phyloP scores from a whole-genome alignment of 1,140 invertebrate species.

The Steinernema feltiae region DNA sequence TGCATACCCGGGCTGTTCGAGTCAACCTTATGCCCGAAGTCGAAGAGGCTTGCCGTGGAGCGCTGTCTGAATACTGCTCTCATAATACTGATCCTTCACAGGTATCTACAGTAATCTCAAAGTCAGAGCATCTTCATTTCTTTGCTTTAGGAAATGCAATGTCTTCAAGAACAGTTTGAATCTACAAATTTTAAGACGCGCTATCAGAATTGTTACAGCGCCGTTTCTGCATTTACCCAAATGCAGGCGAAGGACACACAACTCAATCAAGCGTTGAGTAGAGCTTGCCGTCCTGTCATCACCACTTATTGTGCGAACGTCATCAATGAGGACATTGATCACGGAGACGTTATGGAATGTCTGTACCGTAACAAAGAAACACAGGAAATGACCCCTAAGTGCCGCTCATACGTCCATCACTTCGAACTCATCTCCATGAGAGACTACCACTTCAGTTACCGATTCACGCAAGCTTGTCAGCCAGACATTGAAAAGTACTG shows the following conservation, averaged over 20 bases:
- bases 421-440: slow-evolving; percentile 75
- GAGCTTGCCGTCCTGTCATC: slow-evolving; percentile 74
- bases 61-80: slow-evolving; percentile 75
- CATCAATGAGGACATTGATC: slow-evolving; percentile 67
- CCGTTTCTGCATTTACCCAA: slow-evolving; percentile 80
- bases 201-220: slow-evolving; percentile 66
- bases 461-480: slow-evolving; percentile 88
- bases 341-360: slow-evolving; percentile 79
- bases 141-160: slow-evolving; percentile 70
- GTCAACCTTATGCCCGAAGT: slow-evolving; percentile 89
- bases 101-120: no score
- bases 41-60: slow-evolving; percentile 78
- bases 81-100: slow-evolving; percentile 65
- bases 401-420: slow-evolving; percentile 86
- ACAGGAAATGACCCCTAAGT: slow-evolving; percentile 70
- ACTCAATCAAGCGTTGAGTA: slow-evolving; percentile 68
- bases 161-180: slow-evolving; percentile 83
- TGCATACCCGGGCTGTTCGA: slow-evolving; percentile 80
- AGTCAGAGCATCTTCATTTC: no score
- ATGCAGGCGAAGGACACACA: slow-evolving; percentile 67
- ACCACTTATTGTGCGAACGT: slow-evolving; percentile 72
- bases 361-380: slow-evolving; percentile 86
- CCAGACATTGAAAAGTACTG: slow-evolving; percentile 76
- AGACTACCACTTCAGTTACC: slow-evolving; percentile 85
- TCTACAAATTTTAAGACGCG: slow-evolving; percentile 59